These are phyloP conservation scores for Notodonta dromedarius DNA, from an alignment of 2,888 invertebrate genomes.

Conservation along the genomic window DNA sequence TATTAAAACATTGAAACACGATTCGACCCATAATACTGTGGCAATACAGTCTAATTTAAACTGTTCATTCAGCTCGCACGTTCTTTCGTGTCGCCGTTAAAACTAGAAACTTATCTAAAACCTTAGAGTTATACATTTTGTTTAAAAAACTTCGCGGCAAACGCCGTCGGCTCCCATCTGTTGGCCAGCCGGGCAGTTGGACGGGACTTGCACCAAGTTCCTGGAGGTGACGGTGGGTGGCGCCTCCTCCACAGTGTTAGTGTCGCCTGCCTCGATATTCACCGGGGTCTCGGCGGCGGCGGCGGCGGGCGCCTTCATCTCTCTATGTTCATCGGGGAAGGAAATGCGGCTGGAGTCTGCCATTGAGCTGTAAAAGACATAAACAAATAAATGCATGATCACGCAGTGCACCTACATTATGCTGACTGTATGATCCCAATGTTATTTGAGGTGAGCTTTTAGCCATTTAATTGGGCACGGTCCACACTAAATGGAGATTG, in stretches of 20 bases:
- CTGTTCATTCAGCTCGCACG: neutral
- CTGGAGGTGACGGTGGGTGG: conserved; percentile 40
- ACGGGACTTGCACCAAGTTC: conserved; percentile 61
- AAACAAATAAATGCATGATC: conserved; percentile 1
- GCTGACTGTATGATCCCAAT: too few relatives aligned
- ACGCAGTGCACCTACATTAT: too few relatives aligned
- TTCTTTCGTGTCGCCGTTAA: neutral
- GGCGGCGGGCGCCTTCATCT: conserved; percentile 41
- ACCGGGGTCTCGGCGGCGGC: conserved; percentile 33
- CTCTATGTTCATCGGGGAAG: conserved; percentile 66
- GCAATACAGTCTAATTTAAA: neutral
- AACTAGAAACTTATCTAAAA: neutral
- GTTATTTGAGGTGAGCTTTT: too few relatives aligned
- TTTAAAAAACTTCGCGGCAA: conserved; percentile 56
- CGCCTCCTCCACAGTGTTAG: conserved; percentile 51
- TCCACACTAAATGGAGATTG: too few relatives aligned
- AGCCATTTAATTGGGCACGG: too few relatives aligned
- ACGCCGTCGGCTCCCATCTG: conserved; percentile 56
- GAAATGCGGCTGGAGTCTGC: conserved; percentile 63
- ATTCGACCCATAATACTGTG: conserved; percentile 46
- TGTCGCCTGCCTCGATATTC: conserved; percentile 48
- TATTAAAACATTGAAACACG: conserved; percentile 13
- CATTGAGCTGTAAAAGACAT: conserved; percentile 53
- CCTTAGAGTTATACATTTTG: conserved; percentile 12
- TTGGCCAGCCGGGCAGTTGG: conserved; percentile 55